phyloP scores from a whole-genome alignment of 1,140 invertebrate genomes.

The Zaprionus capensis region DNA sequence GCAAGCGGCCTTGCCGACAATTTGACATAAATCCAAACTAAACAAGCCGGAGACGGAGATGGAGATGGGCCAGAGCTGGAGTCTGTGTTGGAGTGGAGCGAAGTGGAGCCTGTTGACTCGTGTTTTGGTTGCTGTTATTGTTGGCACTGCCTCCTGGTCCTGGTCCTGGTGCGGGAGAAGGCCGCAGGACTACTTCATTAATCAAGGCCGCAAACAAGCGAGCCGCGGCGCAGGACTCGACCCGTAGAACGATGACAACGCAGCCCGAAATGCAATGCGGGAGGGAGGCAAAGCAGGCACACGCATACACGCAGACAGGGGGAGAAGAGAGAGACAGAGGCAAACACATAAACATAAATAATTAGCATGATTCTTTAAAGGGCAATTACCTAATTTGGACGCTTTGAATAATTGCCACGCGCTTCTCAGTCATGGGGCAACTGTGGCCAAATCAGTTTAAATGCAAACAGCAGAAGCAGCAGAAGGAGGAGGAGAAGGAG shows the following conservation, averaged over 20 bases:
- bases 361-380: conserved; percentile 83
- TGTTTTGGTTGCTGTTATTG: conserved; percentile 35
- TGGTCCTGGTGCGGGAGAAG: conserved; percentile 24
- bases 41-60: conserved; percentile 51
- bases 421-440: conserved; percentile 25
- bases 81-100: neutral
- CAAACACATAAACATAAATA: conserved; percentile 76
- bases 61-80: conserved; percentile 7
- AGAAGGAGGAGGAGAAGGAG: neutral
- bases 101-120: conserved; percentile 51
- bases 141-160: conserved; percentile 1
- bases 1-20: conserved; percentile 51
- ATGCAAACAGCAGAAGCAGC: conserved; percentile 35
- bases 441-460: conserved; percentile 58
- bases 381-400: conserved; percentile 81
- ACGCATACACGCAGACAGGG: neutral
- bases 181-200: conserved; percentile 80
- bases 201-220: conserved; percentile 81
- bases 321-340: neutral
- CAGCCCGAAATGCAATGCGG: conserved; percentile 57
- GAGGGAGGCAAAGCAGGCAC: neutral
- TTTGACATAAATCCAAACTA: conserved; percentile 82
- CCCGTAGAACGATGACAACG: conserved; percentile 45
- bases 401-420: conserved; percentile 77
- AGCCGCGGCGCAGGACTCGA: conserved; percentile 11